Conservation (phyloP, 92 coral and sea anemone genomes). For the Chrysogorgia sp. region DNA sequence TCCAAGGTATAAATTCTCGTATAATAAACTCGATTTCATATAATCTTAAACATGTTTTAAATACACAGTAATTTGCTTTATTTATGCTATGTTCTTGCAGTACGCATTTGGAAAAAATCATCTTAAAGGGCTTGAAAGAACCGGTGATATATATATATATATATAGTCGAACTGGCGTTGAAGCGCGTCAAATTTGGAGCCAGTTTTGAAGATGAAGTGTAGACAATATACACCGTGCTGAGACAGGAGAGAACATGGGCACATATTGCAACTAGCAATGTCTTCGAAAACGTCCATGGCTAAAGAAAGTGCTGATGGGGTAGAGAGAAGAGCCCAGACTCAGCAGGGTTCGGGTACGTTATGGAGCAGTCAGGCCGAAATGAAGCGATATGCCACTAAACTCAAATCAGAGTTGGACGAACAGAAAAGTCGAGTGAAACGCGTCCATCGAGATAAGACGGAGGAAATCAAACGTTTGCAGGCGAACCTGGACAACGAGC, state of each 20-base stretch:
- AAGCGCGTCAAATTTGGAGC: background rate
- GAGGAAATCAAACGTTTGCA: conserved; percentile 84
- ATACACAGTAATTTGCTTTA: background rate
- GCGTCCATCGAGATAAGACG: conserved; percentile 88
- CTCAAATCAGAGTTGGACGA: conserved; percentile 87
- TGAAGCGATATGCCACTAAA: conserved; percentile 78
- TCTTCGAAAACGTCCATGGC: background rate
- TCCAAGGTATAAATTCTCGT: conserved; percentile 22
- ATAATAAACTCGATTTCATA: conserved; percentile 30
- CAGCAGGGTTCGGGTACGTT: conserved; percentile 62
- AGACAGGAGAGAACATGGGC: too few species aligned
- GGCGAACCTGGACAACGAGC: conserved; percentile 84
- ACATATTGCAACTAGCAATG: background rate
- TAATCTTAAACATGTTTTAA: conserved; percentile 9
- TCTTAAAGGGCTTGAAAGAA: background rate
- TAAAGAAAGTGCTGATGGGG: conserved; percentile 17
- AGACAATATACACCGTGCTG: too few species aligned
- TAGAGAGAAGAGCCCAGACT: background rate
- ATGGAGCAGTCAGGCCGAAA: conserved; percentile 76
- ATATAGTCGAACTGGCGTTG: background rate
- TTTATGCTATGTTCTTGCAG: background rate
- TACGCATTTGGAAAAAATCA: background rate
- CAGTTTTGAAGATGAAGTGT: background rate
- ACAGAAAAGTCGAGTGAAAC: conserved; percentile 82
- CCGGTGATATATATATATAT: too few species aligned